Base-by-base conservation (phyloP, 92 coral and sea anemone genomes). In the Porites lobata region DNA sequence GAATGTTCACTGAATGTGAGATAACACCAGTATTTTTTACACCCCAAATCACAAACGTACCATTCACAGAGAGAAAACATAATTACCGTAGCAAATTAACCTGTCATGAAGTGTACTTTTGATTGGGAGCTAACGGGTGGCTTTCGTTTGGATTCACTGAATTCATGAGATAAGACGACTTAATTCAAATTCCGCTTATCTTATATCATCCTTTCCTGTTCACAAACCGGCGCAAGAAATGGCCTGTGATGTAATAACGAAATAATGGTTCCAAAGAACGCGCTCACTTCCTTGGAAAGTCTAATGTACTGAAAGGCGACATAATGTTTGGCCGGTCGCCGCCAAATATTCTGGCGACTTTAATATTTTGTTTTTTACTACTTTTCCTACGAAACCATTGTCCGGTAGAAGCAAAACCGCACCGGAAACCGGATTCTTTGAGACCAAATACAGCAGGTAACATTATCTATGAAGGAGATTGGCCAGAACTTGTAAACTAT, bases 291-390 rank as follows among this genome's bases (percentile, higher is more conserved):
- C 85, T 91, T 83, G 88, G 89, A 63, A 82, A 80, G 83, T 52
- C 94, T 94, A 91, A 95, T 95, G 98, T 84, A 91, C 96, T 95
- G 89, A 92, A 93, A 85, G 85, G 91, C 84, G 87, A 78, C 89
- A 93, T 82, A 81, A 95, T 95, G 98, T 88, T 89, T 56, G 94
- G 96, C 96, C 91, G 98, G 94, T 95, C 94, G 91, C 91, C 98
- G 98, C 98, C 98, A 83, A 89, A 88, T 77, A 62, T 85, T 75
- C 76, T 91, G 86, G 92, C 89, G 91, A 81, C 90, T 78, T 78
- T 91, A 81, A 90, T 89, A 71, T 89, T 92, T 73, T 65, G 77
- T 76, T 64, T 81, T 65, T 64, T 78, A 82, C 20, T 89, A 52
- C 58, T 91, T 24, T 72, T 91, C 19, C 89, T 79, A 13, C 80